Evolutionary conservation across 2,797 vertebrate genomes (phyloP).

Genomic region (Nannoperca australis): DNA sequence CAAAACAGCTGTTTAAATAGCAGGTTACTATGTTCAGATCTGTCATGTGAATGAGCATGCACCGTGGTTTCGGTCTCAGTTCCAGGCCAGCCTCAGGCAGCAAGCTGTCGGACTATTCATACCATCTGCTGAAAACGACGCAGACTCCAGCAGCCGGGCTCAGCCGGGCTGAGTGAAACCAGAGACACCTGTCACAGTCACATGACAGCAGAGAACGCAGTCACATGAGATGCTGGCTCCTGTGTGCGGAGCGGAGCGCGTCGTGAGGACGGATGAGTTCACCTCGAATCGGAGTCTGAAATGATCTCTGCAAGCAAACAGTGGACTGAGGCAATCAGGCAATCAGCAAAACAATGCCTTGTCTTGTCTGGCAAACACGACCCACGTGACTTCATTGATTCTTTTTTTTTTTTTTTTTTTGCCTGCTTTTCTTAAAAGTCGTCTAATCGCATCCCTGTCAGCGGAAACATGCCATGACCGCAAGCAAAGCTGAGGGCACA

Average conservation of each 20-base stretch:
- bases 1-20: conserved; percentile 15
- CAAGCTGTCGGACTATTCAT: conserved; percentile 47
- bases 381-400: neutral
- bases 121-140: conserved; percentile 49
- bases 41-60: conserved; percentile 69
- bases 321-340: neutral
- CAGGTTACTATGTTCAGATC: conserved; percentile 25
- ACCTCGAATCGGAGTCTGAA: conserved; percentile 8
- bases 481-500: neutral
- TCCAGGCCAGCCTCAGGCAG: conserved; percentile 66
- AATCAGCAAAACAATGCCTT: too few species aligned
- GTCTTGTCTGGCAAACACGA: neutral
- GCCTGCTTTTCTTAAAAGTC: neutral
- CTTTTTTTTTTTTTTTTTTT: conserved; percentile 3
- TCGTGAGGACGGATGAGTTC: conserved; percentile 25
- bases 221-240: conserved; percentile 54
- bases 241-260: neutral
- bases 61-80: conserved; percentile 81
- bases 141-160: neutral
- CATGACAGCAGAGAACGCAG: conserved; percentile 36
- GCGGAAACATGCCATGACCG: neutral
- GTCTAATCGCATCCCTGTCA: neutral
- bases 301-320: conserved; percentile 12
- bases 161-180: conserved; percentile 22
- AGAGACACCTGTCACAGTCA: conserved; percentile 66